Percentiles rank a stretch among this genome's conserved stretches.
phyloP scores from a whole-genome alignment of 1,140 invertebrate genomes.

The Heliconius himera region DNA sequence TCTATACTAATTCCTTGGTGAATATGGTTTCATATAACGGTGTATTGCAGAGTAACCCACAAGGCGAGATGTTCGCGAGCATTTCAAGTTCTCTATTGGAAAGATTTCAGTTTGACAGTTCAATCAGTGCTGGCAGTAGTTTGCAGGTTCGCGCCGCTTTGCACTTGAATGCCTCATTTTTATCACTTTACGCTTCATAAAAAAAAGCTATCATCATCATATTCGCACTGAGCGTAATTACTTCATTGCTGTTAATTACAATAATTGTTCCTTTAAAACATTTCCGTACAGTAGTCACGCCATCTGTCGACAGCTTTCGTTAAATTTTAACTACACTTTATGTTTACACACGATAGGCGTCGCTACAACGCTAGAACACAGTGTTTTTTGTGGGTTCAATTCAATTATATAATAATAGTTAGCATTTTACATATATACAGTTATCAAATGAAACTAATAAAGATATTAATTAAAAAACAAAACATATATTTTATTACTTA shows the following conservation, averaged over 20 bases:
- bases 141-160: conserved; percentile 84
- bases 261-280: background rate
- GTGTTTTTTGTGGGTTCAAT: background rate
- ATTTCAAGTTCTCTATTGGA: conserved; percentile 91
- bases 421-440: background rate
- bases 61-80: conserved; percentile 91
- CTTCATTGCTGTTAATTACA: conserved; percentile 15
- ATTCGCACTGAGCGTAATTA: conserved; percentile 12
- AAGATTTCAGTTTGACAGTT: conserved; percentile 89
- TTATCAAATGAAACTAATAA: background rate
- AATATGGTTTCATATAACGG: conserved; percentile 62
- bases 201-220: conserved; percentile 20
- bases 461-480: background rate
- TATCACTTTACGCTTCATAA: conserved; percentile 32
- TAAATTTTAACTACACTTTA: background rate
- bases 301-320: conserved; percentile 16
- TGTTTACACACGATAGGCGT: conserved; percentile 32
- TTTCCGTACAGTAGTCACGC: background rate
- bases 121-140: conserved; percentile 87
- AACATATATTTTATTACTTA: too few species aligned
- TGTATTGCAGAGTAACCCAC: conserved; percentile 85
- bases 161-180: conserved; percentile 62
- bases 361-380: conserved; percentile 19
- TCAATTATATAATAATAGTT: background rate
- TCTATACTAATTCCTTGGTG: conserved; percentile 54